Evolutionary conservation across 2,888 invertebrate species (phyloP).

Genomic region (Coelinius sp.): DNA sequence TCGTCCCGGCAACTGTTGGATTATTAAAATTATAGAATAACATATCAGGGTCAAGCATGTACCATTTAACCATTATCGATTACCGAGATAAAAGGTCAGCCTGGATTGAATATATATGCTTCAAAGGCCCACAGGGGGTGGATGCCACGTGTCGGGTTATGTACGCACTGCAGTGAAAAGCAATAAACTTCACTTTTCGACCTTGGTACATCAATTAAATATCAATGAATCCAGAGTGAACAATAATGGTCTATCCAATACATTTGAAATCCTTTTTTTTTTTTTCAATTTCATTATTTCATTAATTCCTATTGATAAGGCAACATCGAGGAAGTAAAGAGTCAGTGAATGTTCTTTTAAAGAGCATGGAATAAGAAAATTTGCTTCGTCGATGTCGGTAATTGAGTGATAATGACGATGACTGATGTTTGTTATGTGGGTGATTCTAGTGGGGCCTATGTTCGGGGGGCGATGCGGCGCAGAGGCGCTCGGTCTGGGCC

Average conservation of each 20-base stretch:
- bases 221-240: conserved; percentile 59
- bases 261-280: conserved; percentile 3
- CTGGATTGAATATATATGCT: background rate
- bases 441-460: conserved; percentile 71
- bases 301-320: background rate
- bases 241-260: conserved; percentile 58
- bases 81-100: conserved; percentile 13
- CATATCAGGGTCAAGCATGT: background rate
- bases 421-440: conserved; percentile 65
- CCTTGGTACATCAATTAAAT: conserved; percentile 45
- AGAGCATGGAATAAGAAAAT: conserved; percentile 23
- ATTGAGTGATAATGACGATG: conserved; percentile 52
- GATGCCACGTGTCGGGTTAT: conserved; percentile 62
- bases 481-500: conserved; percentile 71
- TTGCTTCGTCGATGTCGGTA: conserved; percentile 31
- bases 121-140: conserved; percentile 28
- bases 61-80: conserved; percentile 35
- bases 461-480: conserved; percentile 72
- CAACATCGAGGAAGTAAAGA: background rate
- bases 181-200: conserved; percentile 61
- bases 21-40: background rate
- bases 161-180: conserved; percentile 55
- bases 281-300: conserved; percentile 10
- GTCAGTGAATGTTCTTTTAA: background rate
- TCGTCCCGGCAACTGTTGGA: background rate